Base-by-base conservation (phyloP, 2,113 vertebrate species). In the Aythya baeri region DNA sequence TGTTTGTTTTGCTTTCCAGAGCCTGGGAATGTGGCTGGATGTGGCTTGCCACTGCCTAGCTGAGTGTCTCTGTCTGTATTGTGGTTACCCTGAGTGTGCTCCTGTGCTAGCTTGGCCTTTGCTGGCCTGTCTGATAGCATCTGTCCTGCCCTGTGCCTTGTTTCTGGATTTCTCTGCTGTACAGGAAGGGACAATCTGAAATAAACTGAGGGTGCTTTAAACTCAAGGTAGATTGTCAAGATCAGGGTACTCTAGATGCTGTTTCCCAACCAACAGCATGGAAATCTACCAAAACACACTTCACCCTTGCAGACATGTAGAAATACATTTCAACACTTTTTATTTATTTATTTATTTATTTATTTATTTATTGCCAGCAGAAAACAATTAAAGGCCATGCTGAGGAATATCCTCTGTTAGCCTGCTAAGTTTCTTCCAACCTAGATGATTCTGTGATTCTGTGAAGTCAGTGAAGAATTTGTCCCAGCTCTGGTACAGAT, bases 1-100 rank as follows among this genome's bases (percentile, higher is more conserved):
- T 86, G 87, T 96, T 97, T 97, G 87, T 97, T 97, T 97, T 97
- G 71, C 80, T 96, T 97, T 96, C 95, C 95, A 97, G 89, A 83
- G 84, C 87, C 78, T 93, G 88, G 72, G 82, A 94, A 94, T 36
- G 91, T 85, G 84, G 70, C 79, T 84, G 82, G 46, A 57, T 22
- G 5, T 12, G 79, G 67, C 62, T 92, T 80, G 73, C 65, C 80
- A 4, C 70, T 90, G 77, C 88, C 74, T 81, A 72, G 82, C 57
- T 55, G 71, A 26, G 67, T 31, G 87, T 50, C 63, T 93, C 70
- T 66, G 57, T 71, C 83, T 91, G 32, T 59, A 25, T 63, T 29
- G 3, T 66, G 88, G 82, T 83, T 59, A 73, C 31, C 46, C 36
- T 25, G 55, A 43, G 59, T 1, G 6, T 9, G 25, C 41, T 78